Conservation (phyloP, 2,888 invertebrate species). For the Agonopterix subpropinquella region DNA sequence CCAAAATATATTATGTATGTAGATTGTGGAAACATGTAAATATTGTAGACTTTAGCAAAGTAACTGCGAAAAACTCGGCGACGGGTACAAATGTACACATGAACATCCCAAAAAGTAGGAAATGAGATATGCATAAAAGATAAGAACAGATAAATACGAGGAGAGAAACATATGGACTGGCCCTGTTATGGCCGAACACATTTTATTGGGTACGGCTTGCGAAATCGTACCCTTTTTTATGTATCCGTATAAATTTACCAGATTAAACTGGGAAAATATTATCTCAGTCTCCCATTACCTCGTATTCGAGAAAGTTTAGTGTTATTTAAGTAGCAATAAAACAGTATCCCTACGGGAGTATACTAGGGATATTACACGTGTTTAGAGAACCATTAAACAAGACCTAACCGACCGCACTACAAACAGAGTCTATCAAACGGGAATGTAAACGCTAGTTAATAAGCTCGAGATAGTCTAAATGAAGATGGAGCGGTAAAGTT, state of each 20-base stretch:
- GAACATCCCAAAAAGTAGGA: conserved; percentile 18
- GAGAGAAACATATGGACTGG: conserved; percentile 11
- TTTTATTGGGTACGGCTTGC: conserved; percentile 30
- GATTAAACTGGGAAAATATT: conserved; percentile 29
- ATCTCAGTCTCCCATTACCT: conserved; percentile 17
- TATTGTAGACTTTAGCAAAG: neutral
- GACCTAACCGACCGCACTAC: conserved; percentile 22
- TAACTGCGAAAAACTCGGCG: neutral
- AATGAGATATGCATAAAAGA: conserved; percentile 43
- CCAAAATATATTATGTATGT: neutral
- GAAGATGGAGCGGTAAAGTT: conserved; percentile 31
- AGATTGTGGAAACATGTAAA: neutral
- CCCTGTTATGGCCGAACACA: conserved; percentile 19
- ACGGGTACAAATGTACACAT: neutral
- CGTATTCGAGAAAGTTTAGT: conserved; percentile 22
- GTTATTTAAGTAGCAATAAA: conserved; percentile 20
- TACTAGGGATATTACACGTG: neutral
- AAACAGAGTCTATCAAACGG: conserved; percentile 23
- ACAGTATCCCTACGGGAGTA: conserved; percentile 5
- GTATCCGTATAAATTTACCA: conserved; percentile 16
- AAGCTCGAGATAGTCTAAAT: conserved; percentile 30
- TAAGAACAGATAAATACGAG: conserved; percentile 25
- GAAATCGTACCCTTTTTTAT: conserved; percentile 13
- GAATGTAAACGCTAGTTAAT: conserved; percentile 24
- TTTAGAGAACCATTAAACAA: conserved; percentile 23